phyloP scores from a whole-genome alignment of 2,888 invertebrate genomes.

The Altica lythri region DNA sequence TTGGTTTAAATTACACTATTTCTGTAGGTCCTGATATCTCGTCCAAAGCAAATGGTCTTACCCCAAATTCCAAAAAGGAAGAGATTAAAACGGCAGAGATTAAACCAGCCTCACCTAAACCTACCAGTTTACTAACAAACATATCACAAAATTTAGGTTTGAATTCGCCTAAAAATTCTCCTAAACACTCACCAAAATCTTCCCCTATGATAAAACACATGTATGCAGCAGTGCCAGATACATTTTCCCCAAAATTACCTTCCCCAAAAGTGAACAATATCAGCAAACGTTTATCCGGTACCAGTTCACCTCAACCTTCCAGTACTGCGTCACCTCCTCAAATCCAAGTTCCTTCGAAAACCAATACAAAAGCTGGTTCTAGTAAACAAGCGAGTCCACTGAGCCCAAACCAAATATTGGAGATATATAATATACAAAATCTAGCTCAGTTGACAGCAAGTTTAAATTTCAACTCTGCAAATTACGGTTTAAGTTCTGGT shows the following conservation, averaged over 20 bases:
- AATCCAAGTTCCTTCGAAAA: slow-evolving; percentile 15
- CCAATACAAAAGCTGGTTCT: slow-evolving; percentile 25
- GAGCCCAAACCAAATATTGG: slow-evolving; percentile 52
- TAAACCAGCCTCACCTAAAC: slow-evolving; percentile 29
- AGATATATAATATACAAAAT: slow-evolving; percentile 56
- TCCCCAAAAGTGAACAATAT: slow-evolving; percentile 30
- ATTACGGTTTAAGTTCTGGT: slow-evolving; percentile 35
- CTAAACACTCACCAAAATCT: slow-evolving; percentile 45
- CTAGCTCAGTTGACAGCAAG: slow-evolving; percentile 55
- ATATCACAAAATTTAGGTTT: slow-evolving; percentile 26
- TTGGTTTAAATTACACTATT: slow-evolving; percentile 55
- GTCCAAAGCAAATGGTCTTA: slow-evolving; percentile 35
- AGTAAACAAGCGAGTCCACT: slow-evolving; percentile 29
- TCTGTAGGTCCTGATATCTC: slow-evolving; percentile 43
- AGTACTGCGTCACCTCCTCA: slow-evolving; percentile 1
- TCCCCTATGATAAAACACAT: slow-evolving; percentile 45
- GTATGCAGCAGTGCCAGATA: slow-evolving; percentile 40
- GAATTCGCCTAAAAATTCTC: slow-evolving; percentile 36
- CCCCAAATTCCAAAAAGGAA: slow-evolving; percentile 35
- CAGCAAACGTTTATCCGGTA: no score
- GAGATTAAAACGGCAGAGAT: slow-evolving; percentile 22
- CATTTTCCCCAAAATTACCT: slow-evolving; percentile 27
- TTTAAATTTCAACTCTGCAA: slow-evolving; percentile 50
- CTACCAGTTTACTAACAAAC: slow-evolving; percentile 27
- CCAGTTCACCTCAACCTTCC: slow-evolving; percentile 17